These are phyloP conservation scores for Leptothorax acervorum DNA, from an alignment of 2,888 invertebrate species.

Conservation along the genomic window DNA sequence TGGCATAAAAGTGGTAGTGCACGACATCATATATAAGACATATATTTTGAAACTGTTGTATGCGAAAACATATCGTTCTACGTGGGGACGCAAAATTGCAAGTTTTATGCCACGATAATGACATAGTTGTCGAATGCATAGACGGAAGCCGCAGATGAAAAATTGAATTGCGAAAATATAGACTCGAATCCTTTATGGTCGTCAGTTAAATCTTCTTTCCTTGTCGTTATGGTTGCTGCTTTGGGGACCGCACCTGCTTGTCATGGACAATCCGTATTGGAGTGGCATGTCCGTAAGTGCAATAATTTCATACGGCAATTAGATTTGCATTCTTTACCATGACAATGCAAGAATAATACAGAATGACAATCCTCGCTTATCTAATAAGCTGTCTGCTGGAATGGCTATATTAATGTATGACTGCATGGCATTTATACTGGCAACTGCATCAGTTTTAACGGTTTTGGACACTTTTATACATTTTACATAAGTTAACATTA, in stretches of 20 bases:
- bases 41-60: slow-evolving; percentile 2
- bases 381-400: slow-evolving; percentile 19
- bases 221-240: slow-evolving; percentile 88
- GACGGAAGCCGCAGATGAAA: neutral
- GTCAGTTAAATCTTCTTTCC: slow-evolving; percentile 72
- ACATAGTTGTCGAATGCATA: neutral
- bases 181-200: neutral
- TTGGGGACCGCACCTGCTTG: slow-evolving; percentile 88
- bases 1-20: neutral
- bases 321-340: neutral
- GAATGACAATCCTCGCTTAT: slow-evolving; percentile 4
- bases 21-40: slow-evolving; percentile 4
- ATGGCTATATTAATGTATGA: neutral
- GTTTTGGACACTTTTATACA: neutral
- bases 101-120: slow-evolving; percentile 5
- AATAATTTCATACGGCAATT: neutral
- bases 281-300: slow-evolving; percentile 88
- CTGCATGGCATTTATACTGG: neutral
- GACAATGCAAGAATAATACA: slow-evolving; percentile 4
- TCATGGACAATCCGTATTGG: slow-evolving; percentile 89
- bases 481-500: slow-evolving; percentile 5
- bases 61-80: neutral
- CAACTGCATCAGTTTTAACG: neutral
- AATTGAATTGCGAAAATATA: slow-evolving; percentile 6
- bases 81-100: slow-evolving; percentile 1